Evolutionary conservation across 2,888 invertebrate species (phyloP).

Genomic region (Salpingus planirostris): DNA sequence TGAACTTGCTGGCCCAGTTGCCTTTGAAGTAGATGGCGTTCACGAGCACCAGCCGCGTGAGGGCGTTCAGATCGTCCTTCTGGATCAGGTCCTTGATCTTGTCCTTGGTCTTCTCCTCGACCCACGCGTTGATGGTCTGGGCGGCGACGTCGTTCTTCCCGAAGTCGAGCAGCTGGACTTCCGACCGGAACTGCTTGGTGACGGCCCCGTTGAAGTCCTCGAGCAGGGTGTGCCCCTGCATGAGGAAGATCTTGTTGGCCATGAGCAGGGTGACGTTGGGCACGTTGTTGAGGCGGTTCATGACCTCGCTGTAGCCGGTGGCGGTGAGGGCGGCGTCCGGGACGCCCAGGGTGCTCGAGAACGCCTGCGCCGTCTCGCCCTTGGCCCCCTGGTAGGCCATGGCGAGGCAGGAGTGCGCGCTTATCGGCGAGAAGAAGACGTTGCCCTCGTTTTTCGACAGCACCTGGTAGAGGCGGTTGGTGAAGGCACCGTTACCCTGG

Average conservation of each 20-base stretch:
- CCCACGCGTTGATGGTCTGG: slow-evolving; percentile 67
- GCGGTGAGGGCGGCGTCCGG: slow-evolving; percentile 17
- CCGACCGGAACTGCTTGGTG: slow-evolving; percentile 51
- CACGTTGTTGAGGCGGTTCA: slow-evolving; percentile 22
- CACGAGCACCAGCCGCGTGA: slow-evolving; percentile 60
- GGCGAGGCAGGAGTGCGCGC: slow-evolving; percentile 31
- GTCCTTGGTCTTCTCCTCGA: slow-evolving; percentile 62
- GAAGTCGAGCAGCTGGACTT: slow-evolving; percentile 55
- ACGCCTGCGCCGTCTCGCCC: slow-evolving; percentile 25
- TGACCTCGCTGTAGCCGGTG: slow-evolving; percentile 17
- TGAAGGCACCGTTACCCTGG: slow-evolving; percentile 18
- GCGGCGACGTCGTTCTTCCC: slow-evolving; percentile 41
- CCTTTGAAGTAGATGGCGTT: slow-evolving; percentile 81
- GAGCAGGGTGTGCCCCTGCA: slow-evolving; percentile 45
- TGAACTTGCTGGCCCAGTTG: slow-evolving; percentile 60
- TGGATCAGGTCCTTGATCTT: slow-evolving; percentile 69
- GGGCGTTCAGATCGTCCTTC: slow-evolving; percentile 43
- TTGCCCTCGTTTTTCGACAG: slow-evolving; percentile 22
- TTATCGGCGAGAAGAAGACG: slow-evolving; percentile 33
- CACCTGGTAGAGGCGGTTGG: slow-evolving; percentile 21
- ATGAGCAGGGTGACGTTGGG: slow-evolving; percentile 50
- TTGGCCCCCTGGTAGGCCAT: slow-evolving; percentile 32
- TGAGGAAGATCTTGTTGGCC: slow-evolving; percentile 60
- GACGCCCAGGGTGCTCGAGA: slow-evolving; percentile 22
- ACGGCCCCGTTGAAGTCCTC: slow-evolving; percentile 49